These are phyloP conservation scores for Perca schrenkii DNA, from an alignment of 2,113 vertebrate genomes.

Conservation along the genomic window DNA sequence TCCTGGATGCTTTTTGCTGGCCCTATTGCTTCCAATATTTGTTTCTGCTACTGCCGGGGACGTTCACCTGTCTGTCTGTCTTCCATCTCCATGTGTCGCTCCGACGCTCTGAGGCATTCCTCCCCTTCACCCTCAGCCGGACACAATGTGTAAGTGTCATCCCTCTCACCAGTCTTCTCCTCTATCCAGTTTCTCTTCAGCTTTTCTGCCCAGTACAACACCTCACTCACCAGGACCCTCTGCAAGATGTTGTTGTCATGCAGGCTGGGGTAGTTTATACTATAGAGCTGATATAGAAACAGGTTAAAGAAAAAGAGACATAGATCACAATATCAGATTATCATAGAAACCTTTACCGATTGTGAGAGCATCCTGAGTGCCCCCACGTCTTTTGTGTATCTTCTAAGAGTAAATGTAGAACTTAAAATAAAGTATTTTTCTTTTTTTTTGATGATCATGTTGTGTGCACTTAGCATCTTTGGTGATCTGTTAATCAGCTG, in stretches of 20 bases:
- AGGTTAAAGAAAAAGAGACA: not conserved
- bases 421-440: no score
- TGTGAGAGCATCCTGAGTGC: no score
- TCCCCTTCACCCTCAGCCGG: conserved; percentile 12
- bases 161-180: not conserved
- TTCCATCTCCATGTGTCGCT: not conserved
- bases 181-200: conserved; percentile 78
- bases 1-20: not conserved
- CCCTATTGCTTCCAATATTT: not conserved
- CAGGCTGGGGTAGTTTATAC: conserved; percentile 91
- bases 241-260: conserved; percentile 89
- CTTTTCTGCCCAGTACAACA: conserved; percentile 82
- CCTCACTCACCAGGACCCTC: conserved; percentile 85
- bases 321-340: no score
- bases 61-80: conserved; percentile 29
- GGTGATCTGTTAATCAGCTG: not conserved
- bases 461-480: not conserved
- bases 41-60: not conserved
- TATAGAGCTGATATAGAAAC: conserved; percentile 85
- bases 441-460: no score
- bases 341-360: no score
- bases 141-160: not conserved
- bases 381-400: not conserved
- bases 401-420: not conserved
- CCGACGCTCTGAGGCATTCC: not conserved